Conservation (phyloP, 1,140 invertebrate species). For the Hypsibius dujardini region DNA sequence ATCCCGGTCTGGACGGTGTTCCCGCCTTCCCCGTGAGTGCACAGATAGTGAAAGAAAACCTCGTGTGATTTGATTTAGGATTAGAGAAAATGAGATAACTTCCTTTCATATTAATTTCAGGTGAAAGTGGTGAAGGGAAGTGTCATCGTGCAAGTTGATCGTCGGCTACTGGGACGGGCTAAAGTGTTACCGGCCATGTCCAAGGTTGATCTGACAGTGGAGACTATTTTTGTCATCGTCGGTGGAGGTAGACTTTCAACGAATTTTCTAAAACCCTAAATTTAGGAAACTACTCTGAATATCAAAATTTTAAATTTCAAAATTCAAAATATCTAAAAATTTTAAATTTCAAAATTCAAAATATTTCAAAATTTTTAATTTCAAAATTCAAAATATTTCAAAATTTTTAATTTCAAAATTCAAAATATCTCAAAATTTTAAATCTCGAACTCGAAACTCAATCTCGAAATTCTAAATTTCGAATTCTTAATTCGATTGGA, state of each 20-base stretch:
- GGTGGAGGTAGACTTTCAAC: constrained; percentile 55
- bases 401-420: too few species aligned
- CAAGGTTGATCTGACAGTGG: constrained; percentile 34
- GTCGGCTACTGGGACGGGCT: constrained; percentile 3
- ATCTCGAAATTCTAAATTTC: too few species aligned
- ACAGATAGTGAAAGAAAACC: background rate
- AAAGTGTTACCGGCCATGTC: constrained; percentile 9
- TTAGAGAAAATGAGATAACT: background rate
- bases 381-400: too few species aligned
- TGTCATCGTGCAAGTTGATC: constrained; percentile 4
- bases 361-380: too few species aligned
- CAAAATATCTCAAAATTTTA: too few species aligned
- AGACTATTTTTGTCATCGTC: constrained; percentile 47
- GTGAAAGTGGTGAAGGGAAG: constrained; percentile 13
- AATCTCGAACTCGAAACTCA: too few species aligned
- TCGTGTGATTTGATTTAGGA: background rate
- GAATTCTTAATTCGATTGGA: too few species aligned
- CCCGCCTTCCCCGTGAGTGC: constrained; percentile 51
- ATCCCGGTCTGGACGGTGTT: constrained; percentile 69
- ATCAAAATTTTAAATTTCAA: too few species aligned
- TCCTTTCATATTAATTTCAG: background rate
- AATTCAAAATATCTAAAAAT: too few species aligned
- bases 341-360: too few species aligned
- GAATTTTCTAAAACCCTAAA: too few species aligned
- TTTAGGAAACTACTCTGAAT: too few species aligned